Percentiles rank a stretch among this genome's conserved stretches.
phyloP scores from a whole-genome alignment of 2,113 vertebrate species.

The Onychorhynchus coronatus region DNA sequence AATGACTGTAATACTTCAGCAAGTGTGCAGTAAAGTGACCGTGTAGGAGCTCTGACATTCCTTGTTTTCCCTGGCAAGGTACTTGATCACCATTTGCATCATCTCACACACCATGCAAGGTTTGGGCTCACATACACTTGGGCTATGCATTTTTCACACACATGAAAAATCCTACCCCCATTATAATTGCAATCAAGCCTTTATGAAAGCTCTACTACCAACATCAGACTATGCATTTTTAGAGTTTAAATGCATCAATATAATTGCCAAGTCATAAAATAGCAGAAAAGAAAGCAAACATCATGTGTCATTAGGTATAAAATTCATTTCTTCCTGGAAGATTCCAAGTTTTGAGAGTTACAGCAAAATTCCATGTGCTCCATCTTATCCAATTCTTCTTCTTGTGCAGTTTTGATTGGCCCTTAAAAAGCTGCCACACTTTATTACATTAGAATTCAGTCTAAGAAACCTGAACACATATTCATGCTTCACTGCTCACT shows the following conservation, averaged over 20 bases:
- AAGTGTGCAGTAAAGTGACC: not conserved
- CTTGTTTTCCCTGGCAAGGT: not conserved
- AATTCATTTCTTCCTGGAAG: not conserved
- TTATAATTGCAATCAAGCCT: not conserved
- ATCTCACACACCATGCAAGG: not conserved
- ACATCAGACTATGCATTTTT: not conserved
- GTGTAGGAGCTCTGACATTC: not conserved
- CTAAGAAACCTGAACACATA: not conserved
- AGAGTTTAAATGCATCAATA: not conserved
- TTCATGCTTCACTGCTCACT: not conserved
- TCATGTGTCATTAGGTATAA: not conserved
- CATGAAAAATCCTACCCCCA: fast-evolving
- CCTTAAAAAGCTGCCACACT: not conserved
- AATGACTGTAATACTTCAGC: not conserved
- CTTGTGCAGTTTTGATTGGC: not conserved
- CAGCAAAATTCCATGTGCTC: not conserved
- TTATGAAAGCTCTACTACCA: not conserved
- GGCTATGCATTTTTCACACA: not conserved
- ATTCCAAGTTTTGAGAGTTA: not conserved
- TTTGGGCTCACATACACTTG: too few species aligned
- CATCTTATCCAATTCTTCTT: not conserved
- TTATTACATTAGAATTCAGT: not conserved
- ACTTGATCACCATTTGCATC: not conserved
- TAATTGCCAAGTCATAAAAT: not conserved
- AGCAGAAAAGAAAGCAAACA: not conserved